Evolutionary conservation across 2,888 invertebrate species (phyloP), one percentile per base, ranked within the genome.

Genomic region (Eristalis pertinax): DNA sequence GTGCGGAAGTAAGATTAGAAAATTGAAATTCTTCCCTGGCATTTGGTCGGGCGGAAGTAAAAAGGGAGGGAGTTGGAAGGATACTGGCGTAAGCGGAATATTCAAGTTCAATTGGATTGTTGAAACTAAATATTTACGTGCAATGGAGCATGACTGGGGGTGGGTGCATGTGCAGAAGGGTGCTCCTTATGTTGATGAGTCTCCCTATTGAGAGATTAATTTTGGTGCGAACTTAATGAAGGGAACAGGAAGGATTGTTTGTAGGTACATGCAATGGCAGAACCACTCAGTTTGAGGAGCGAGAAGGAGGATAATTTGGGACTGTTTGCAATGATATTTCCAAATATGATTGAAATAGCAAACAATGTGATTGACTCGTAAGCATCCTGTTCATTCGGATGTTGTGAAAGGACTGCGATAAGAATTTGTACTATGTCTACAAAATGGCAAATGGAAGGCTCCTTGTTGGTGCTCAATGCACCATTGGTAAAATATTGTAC

Each of bases 1-100:
- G 62, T 56, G 69, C 68, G 69, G 81, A 69, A 75, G 56, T 32
- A 24, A 69, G 75, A 81, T 81, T 75, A 73, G 74, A 81, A 75
- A 50, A 60, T 60, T 60, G 43, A 50, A 50, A 50, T 19, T 50
- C 50, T 50, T 50, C 19, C n/a, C n/a, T 8, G 50, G 8, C 7
- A 8, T 19, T 50, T 8, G 50, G 26, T 26, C 26, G 26, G 35
- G 38, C 50, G 13, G 22, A 1, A 24, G n/a, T 10, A 19, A 50
- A 50, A 19, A 35, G 13, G 19, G 50, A 19, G 19, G 50, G 68
- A 15, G 64, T 24, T 3, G 11, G 50, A 15, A 4, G 19, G 50
- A 50, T 50, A 50, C 50, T 50, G 50, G 50, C 19, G 19, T 13
- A 13, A 38, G 38, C 13, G 38, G 13, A 13, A 38, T 38, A 38